Evolutionary conservation across 2,888 invertebrate species (phyloP).

Genomic region (Epinotia ramella): DNA sequence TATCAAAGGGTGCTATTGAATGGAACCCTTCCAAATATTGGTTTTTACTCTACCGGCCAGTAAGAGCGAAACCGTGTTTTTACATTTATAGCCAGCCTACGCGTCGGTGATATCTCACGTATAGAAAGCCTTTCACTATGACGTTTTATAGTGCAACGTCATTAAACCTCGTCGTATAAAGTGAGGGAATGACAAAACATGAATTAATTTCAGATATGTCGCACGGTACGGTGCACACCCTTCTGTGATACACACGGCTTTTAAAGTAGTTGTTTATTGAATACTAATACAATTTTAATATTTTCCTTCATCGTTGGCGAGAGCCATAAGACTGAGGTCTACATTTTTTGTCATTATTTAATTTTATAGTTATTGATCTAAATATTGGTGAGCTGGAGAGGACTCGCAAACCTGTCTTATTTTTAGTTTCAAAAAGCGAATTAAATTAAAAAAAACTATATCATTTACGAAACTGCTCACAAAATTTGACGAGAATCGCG

Average conservation of each 20-base stretch:
- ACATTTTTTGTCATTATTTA: too few relatives aligned
- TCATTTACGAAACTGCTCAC: too few relatives aligned
- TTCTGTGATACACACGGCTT: slow-evolving; percentile 58
- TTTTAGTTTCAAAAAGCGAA: too few relatives aligned
- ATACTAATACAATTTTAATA: background rate
- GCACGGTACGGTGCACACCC: slow-evolving; percentile 75
- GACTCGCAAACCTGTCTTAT: too few relatives aligned
- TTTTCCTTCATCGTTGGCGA: too few relatives aligned
- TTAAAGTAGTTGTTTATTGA: background rate
- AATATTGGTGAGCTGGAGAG: too few relatives aligned
- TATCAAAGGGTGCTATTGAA: slow-evolving; percentile 78
- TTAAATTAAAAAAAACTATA: too few relatives aligned
- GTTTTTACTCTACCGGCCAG: slow-evolving; percentile 80
- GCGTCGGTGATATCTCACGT: slow-evolving; percentile 74
- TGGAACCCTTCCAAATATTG: slow-evolving; percentile 82
- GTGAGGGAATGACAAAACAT: slow-evolving; percentile 84
- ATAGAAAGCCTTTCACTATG: slow-evolving; percentile 69
- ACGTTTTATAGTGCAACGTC: slow-evolving; percentile 80
- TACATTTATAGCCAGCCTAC: slow-evolving; percentile 71
- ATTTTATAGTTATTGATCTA: too few relatives aligned
- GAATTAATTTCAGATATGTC: slow-evolving; percentile 85
- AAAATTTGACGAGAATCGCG: too few relatives aligned
- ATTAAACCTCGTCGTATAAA: slow-evolving; percentile 81
- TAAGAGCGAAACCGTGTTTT: slow-evolving; percentile 84
- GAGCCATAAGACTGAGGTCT: too few relatives aligned